phyloP scores from a whole-genome alignment of 2,113 vertebrate genomes.

The Pterocles gutturalis region DNA sequence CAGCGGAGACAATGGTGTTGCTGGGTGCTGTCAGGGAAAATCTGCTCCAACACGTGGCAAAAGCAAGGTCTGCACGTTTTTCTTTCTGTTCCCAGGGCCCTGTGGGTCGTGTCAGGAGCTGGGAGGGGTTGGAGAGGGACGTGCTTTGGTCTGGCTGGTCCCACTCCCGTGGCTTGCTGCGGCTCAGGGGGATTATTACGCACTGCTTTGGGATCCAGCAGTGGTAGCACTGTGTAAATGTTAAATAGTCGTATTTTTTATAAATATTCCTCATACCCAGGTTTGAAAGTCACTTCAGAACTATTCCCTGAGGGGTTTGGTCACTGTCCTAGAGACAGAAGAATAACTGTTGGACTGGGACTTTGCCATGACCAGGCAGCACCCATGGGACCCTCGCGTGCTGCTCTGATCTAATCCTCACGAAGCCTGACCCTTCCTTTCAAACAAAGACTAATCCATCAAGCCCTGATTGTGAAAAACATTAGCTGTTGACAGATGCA shows the following conservation, averaged over 20 bases:
- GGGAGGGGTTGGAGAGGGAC: neutral
- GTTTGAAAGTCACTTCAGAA: neutral
- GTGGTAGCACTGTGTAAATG: neutral
- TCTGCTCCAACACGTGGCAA: fast-evolving
- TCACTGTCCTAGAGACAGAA: neutral
- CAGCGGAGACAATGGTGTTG: fast-evolving
- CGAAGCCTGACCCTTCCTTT: neutral
- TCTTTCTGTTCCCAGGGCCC: neutral
- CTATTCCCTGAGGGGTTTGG: neutral
- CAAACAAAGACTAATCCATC: neutral
- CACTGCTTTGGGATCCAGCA: neutral
- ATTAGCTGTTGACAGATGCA: neutral
- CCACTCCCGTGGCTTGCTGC: neutral
- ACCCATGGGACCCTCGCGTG: fast-evolving
- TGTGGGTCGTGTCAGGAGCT: neutral
- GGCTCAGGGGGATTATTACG: neutral
- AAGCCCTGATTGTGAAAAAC: neutral
- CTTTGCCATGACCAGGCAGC: neutral
- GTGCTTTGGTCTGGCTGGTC: neutral
- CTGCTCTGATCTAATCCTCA: neutral
- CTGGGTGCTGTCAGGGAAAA: neutral
- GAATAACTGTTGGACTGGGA: neutral
- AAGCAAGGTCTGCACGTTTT: neutral
- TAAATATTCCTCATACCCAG: neutral
- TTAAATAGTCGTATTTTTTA: neutral